phyloP scores from a whole-genome alignment of 2,888 invertebrate species.

The Melitaea athalia region DNA sequence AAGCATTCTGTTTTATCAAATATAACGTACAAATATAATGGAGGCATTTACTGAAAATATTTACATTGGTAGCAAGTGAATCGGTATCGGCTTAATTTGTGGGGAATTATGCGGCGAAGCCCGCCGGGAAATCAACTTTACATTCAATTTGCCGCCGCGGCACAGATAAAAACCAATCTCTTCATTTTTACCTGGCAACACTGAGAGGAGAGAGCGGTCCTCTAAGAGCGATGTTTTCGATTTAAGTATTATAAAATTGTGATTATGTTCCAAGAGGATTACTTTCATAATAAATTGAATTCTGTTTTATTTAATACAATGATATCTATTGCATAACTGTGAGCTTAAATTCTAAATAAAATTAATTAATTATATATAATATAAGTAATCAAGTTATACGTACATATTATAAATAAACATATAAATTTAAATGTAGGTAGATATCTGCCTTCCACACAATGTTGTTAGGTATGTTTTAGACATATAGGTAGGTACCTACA shows the following conservation, averaged over 20 bases:
- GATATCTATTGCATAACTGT: background rate
- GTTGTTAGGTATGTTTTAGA: too few relatives aligned
- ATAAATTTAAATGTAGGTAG: too few relatives aligned
- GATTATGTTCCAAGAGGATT: slow-evolving; percentile 17
- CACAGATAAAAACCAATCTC: slow-evolving; percentile 79
- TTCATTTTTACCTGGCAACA: slow-evolving; percentile 50
- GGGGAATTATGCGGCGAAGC: slow-evolving; percentile 70
- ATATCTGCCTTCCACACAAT: too few relatives aligned
- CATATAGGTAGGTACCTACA: too few relatives aligned
- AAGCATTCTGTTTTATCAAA: slow-evolving; percentile 43
- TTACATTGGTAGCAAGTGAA: slow-evolving; percentile 76
- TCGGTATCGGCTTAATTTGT: slow-evolving; percentile 76
- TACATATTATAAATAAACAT: too few relatives aligned
- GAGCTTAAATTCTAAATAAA: background rate
- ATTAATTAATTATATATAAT: background rate
- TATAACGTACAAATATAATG: slow-evolving; percentile 50
- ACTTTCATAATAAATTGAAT: background rate
- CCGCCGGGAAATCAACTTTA: slow-evolving; percentile 81
- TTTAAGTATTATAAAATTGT: slow-evolving; percentile 28
- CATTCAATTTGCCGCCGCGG: slow-evolving; percentile 76
- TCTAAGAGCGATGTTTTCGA: slow-evolving; percentile 20
- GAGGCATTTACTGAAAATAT: slow-evolving; percentile 76
- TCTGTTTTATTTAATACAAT: background rate
- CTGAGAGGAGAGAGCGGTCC: slow-evolving; percentile 1
- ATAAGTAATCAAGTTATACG: too few relatives aligned